Percentiles rank a stretch among this genome's conserved stretches.
Conservation (phyloP, 2,797 vertebrate genomes). For the Phoebastria nigripes region DNA sequence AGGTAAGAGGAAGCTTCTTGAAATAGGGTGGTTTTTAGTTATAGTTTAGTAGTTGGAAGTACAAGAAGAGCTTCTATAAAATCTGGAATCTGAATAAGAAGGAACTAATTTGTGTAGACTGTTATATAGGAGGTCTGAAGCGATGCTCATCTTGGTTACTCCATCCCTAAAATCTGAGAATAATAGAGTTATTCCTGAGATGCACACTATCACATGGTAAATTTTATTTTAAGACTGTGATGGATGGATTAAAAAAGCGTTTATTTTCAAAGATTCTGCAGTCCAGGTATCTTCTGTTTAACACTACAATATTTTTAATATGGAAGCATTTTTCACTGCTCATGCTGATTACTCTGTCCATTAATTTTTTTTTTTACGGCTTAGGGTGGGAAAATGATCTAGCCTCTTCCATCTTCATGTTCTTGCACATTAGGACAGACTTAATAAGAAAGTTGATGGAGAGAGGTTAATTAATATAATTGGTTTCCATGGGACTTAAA, state of each 20-base stretch:
- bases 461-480: slow-evolving; percentile 48
- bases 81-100: neutral
- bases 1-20: neutral
- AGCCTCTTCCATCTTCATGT: neutral
- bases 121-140: neutral
- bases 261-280: neutral
- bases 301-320: neutral
- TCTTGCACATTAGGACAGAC: neutral
- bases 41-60: neutral
- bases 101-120: neutral
- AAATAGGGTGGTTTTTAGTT: neutral
- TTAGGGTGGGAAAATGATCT: neutral
- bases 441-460: slow-evolving; percentile 3
- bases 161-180: neutral
- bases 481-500: slow-evolving; percentile 15
- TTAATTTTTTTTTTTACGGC: neutral
- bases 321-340: neutral
- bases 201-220: neutral
- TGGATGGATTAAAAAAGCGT: neutral
- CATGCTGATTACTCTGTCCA: neutral
- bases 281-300: neutral
- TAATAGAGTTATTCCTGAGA: neutral
- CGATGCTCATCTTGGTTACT: neutral
- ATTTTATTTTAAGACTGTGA: neutral
- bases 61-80: neutral